Percentiles rank a stretch among this genome's conserved stretches.
phyloP scores from a whole-genome alignment of 2,113 vertebrate genomes.

The Hirundichthys speculiger region DNA sequence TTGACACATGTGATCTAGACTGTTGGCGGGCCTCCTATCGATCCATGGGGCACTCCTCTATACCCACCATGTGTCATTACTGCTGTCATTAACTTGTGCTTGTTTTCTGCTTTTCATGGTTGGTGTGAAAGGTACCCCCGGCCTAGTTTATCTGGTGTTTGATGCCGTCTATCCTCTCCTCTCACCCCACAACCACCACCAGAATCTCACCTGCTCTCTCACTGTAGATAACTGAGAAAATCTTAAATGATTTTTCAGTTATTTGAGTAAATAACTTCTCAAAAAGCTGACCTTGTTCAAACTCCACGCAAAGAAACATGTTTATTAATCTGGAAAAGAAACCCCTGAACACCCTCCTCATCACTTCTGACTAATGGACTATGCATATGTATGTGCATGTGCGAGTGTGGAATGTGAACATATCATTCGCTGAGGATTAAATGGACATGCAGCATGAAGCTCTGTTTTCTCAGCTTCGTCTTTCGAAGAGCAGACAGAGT shows the following conservation, averaged over 20 bases:
- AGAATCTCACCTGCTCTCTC: too few species aligned
- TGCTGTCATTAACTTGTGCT: too few species aligned
- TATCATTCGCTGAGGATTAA: slow-evolving; percentile 41
- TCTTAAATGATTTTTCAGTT: not conserved
- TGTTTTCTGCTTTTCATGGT: too few species aligned
- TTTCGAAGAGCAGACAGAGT: too few species aligned
- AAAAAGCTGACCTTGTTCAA: slow-evolving; percentile 8
- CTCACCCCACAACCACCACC: too few species aligned
- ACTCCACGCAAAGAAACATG: slow-evolving; percentile 1
- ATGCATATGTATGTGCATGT: slow-evolving; percentile 31
- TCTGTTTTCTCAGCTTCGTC: slow-evolving; percentile 32
- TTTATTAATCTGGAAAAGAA: slow-evolving; percentile 9
- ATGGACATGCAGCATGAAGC: slow-evolving; percentile 33
- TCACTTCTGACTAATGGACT: slow-evolving; percentile 21
- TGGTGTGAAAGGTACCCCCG: too few species aligned
- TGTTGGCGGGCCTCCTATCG: too few species aligned
- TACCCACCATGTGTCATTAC: too few species aligned
- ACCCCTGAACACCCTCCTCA: not conserved
- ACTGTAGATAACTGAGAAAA: not conserved
- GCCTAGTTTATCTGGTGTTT: too few species aligned
- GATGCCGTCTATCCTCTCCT: too few species aligned
- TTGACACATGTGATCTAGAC: too few species aligned
- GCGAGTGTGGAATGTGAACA: slow-evolving; percentile 31
- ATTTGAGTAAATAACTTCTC: not conserved
- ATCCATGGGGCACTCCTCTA: too few species aligned